Percentiles rank a stretch among this genome's conserved stretches.
Conservation (phyloP, 2,113 vertebrate genomes). For the Rostratula benghalensis region DNA sequence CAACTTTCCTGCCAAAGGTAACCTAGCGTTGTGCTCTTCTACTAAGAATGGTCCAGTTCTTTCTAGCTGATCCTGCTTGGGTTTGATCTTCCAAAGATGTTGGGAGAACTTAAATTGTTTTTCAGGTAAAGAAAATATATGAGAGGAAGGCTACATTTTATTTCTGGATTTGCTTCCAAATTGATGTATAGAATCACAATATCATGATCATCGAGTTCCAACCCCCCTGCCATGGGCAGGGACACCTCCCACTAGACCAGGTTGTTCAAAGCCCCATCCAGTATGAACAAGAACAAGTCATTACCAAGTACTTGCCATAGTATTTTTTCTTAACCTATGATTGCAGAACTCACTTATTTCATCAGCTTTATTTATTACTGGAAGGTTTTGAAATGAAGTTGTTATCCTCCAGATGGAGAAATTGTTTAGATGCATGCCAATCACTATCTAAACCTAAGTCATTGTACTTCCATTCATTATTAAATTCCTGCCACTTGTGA, state of each 20-base stretch:
- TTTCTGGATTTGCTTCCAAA: neutral
- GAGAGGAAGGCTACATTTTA: neutral
- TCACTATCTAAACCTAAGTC: neutral
- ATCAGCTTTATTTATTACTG: neutral
- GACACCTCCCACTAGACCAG: too few species aligned
- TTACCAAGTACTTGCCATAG: neutral
- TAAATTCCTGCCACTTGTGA: neutral
- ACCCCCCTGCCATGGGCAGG: too few species aligned
- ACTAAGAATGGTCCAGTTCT: neutral
- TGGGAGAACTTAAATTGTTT: neutral
- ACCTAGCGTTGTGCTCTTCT: neutral
- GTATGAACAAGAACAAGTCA: neutral
- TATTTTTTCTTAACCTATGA: neutral
- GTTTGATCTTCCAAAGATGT: neutral
- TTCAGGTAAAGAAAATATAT: neutral
- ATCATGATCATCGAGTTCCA: too few species aligned
- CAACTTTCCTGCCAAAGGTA: constrained; percentile 91
- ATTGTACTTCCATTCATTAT: neutral
- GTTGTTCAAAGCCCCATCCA: too few species aligned
- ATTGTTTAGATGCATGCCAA: neutral
- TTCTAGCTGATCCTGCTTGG: neutral
- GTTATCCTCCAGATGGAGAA: neutral
- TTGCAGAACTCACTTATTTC: neutral
- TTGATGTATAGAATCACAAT: neutral
- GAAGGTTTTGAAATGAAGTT: neutral